phyloP scores from a whole-genome alignment of 2,888 invertebrate genomes.

The Diachrysia chrysitis region DNA sequence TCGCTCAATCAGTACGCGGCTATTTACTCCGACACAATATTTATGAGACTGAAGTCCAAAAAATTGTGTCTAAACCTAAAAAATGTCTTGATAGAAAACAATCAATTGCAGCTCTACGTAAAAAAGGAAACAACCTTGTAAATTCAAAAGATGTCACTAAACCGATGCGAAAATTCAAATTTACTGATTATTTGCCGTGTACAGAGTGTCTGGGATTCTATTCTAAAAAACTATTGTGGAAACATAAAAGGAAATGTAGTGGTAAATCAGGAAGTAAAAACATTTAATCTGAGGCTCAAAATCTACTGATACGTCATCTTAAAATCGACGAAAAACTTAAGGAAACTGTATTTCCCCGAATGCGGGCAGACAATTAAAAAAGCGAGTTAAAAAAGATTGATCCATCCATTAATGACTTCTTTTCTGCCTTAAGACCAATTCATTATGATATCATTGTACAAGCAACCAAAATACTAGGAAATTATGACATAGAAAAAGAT shows the following conservation, averaged over 20 bases:
- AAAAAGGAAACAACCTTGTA: too few relatives aligned
- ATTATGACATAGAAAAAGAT: conserved; percentile 47
- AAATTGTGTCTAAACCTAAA: too few relatives aligned
- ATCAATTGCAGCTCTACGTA: too few relatives aligned
- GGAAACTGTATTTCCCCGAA: conserved; percentile 58
- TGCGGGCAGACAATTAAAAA: conserved; percentile 44
- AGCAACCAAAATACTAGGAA: conserved; percentile 44
- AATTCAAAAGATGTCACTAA: conserved; percentile 38
- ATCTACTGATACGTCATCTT: conserved; percentile 54
- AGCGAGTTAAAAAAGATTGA: conserved; percentile 56
- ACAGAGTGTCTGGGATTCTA: conserved; percentile 54
- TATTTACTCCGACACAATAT: conserved; percentile 13
- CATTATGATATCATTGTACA: conserved; percentile 53
- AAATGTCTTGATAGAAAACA: too few relatives aligned
- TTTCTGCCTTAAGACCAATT: conserved; percentile 43
- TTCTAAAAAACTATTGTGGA: conserved; percentile 50
- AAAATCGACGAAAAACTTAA: conserved; percentile 62
- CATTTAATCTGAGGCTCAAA: conserved; percentile 61
- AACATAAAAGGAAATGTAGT: conserved; percentile 52
- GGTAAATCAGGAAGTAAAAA: conserved; percentile 41
- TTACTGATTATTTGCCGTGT: conserved; percentile 54
- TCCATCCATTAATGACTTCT: conserved; percentile 38
- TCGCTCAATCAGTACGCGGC: too few relatives aligned
- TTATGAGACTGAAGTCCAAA: too few relatives aligned
- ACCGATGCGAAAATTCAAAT: conserved; percentile 52